Percentiles rank a stretch among this genome's conserved stretches.
These are phyloP conservation scores for Metalampra italica DNA, from an alignment of 2,888 invertebrate species.

Conservation along the genomic window DNA sequence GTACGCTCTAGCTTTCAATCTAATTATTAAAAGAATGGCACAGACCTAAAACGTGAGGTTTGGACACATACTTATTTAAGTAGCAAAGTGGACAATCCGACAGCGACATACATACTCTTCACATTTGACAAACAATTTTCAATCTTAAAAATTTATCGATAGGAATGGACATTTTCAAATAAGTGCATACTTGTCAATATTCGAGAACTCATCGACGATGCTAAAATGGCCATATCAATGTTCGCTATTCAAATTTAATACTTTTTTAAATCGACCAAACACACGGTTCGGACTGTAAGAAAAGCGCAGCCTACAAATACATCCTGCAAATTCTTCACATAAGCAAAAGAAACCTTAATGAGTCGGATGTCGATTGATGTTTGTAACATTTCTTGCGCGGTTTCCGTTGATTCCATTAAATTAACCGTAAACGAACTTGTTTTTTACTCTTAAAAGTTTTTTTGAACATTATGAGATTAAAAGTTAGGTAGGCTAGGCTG, in stretches of 20 bases:
- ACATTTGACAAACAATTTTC: slow-evolving; percentile 28
- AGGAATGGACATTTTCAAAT: slow-evolving; percentile 53
- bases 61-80: slow-evolving; percentile 46
- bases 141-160: slow-evolving; percentile 42
- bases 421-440: no score
- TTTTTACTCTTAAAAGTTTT: no score
- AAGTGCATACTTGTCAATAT: slow-evolving; percentile 11
- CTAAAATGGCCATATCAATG: slow-evolving; percentile 41
- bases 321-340: neutral
- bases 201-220: slow-evolving; percentile 40
- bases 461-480: no score
- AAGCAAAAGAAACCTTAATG: no score
- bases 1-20: no score
- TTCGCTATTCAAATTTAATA: slow-evolving; percentile 35
- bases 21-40: slow-evolving; percentile 13
- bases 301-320: neutral
- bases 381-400: no score
- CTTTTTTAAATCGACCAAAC: slow-evolving; percentile 32
- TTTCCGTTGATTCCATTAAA: no score
- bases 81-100: slow-evolving; percentile 55
- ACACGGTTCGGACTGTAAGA: slow-evolving; percentile 16
- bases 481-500: no score
- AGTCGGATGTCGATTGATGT: no score
- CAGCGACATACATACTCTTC: slow-evolving; percentile 44
- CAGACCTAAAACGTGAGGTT: slow-evolving; percentile 37